Base-by-base conservation (phyloP, 1,140 invertebrate genomes). In the Aradophagus sp. region DNA sequence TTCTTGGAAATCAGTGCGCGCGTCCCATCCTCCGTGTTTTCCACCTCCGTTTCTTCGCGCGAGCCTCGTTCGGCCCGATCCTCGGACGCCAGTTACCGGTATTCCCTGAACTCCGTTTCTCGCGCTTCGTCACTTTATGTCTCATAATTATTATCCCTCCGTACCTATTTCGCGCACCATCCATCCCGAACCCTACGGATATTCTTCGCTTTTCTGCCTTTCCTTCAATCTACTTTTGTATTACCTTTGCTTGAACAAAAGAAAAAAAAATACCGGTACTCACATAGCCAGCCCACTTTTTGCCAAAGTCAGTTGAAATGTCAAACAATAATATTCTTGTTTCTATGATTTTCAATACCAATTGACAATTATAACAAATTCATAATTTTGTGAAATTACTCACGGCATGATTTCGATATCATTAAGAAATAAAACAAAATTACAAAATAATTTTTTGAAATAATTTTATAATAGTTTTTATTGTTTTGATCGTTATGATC, bases 101-200 rank as follows among this genome's bases (percentile, higher is more conserved):
- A 66, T 76, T 76, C 69, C 69, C 59, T 68, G 55, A 69, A 72
- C 59, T 75, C 59, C 35, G 45, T 70, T 61, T 65, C 74, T 78
- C 62, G 69, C 68, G 56, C 73, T n/a, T 81, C 82, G 79, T 85
- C 80, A 83, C 83, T 85, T 83, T 83, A 84, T 81, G 83, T 84
- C 79, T 81, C 80, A 76, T 83, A 84, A 85, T 85, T 84, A 82
- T 83, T 81, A 77, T 62, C 74, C 71, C 75, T 75, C 72, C 50
- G 58, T 62, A 63, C 63, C 63, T 53, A 62, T 67, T 61, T 48
- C 29, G 52, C 42, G 42, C 48, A 47, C 29, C 53, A 62, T 48
- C 58, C 53, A 53, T 38, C 35, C 48, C 17, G 11, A 45, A 52
- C 52, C 20, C 20, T 26, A 36, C 39, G 48, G 42, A 66, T 44